phyloP scores from a whole-genome alignment of 2,888 invertebrate genomes.

The Rapana venosa region DNA sequence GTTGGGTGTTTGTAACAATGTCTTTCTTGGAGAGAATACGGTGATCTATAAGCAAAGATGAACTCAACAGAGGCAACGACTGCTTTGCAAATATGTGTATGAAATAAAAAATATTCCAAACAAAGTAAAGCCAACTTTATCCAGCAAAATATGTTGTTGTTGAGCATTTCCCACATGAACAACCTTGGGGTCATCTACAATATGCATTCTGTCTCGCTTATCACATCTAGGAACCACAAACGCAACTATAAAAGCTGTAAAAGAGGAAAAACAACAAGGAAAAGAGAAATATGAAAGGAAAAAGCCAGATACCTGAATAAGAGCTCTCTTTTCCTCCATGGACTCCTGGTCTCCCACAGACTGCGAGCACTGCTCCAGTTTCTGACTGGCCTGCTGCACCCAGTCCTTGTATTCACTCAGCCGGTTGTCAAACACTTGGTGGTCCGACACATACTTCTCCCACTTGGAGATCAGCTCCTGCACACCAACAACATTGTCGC shows the following conservation, averaged over 20 bases:
- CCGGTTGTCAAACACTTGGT: constrained; percentile 93
- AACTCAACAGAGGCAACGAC: no score
- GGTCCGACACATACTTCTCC: constrained; percentile 94
- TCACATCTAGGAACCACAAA: no score
- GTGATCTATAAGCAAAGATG: no score
- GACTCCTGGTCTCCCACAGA: constrained; percentile 89
- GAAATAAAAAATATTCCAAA: no score
- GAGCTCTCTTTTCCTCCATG: constrained; percentile 89
- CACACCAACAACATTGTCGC: neutral
- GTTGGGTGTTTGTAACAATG: no score
- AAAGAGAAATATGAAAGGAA: neutral
- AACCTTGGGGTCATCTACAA: no score
- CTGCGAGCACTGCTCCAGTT: constrained; percentile 88
- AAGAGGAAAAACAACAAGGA: neutral
- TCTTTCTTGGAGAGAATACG: no score
- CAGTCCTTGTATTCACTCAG: constrained; percentile 95
- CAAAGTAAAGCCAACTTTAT: no score
- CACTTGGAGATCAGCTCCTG: constrained; percentile 91
- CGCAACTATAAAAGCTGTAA: neutral
- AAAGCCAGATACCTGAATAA: constrained; percentile 66
- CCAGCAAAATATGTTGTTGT: no score
- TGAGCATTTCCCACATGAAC: no score
- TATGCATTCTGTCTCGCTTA: no score
- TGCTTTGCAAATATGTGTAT: no score
- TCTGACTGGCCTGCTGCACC: constrained; percentile 92